These are phyloP conservation scores for Mastomys natalensis DNA, from an alignment of 2,113 vertebrate species.

Conservation along the genomic window DNA sequence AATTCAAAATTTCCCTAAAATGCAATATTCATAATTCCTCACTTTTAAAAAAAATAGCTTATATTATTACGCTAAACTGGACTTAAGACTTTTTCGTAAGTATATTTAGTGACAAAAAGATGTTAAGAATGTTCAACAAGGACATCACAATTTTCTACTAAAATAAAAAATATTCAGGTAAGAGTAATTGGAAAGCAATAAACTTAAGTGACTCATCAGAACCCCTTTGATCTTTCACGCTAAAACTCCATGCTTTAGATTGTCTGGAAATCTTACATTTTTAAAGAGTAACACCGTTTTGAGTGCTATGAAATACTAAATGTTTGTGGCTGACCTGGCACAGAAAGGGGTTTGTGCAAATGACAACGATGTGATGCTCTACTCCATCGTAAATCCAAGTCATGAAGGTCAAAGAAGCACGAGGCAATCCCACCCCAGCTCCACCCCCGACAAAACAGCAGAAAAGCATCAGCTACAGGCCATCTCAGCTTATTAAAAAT, in stretches of 20 bases:
- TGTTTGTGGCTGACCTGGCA: fast-evolving
- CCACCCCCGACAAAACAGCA: neutral
- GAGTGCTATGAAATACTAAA: neutral
- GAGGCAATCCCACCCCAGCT: neutral
- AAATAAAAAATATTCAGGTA: conserved; percentile 35
- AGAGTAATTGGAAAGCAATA: neutral
- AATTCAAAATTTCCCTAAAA: conserved; percentile 19
- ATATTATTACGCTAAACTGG: neutral
- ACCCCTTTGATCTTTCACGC: neutral
- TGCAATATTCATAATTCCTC: neutral
- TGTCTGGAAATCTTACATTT: conserved; percentile 14
- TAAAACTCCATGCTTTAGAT: neutral
- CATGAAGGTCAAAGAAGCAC: neutral
- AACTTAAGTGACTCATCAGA: conserved; percentile 41
- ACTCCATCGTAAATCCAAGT: neutral
- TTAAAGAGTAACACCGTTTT: neutral
- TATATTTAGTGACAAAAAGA: conserved; percentile 37
- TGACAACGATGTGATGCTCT: neutral
- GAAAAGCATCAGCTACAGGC: too few relatives aligned
- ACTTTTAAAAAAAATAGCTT: conserved; percentile 12
- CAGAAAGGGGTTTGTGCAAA: neutral
- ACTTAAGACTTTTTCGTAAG: conserved; percentile 47
- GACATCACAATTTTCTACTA: conserved; percentile 58
- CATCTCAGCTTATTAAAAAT: neutral
- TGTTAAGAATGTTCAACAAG: conserved; percentile 27